These are phyloP conservation scores for Clarias gariepinus DNA, from an alignment of 2,113 vertebrate species.

Conservation along the genomic window DNA sequence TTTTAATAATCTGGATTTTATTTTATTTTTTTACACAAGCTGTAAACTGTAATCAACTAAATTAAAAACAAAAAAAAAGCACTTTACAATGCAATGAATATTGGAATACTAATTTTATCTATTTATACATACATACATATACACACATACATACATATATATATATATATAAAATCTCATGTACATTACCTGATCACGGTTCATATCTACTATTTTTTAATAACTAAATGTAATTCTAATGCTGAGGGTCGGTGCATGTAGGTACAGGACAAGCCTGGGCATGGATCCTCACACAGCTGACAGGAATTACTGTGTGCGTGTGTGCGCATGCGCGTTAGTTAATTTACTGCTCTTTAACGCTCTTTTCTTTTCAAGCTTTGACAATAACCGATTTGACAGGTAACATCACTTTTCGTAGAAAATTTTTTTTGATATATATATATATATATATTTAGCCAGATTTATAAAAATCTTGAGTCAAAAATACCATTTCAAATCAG, in stretches of 20 bases:
- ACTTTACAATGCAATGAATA: no score
- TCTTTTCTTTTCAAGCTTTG: neutral
- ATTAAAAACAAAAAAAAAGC: no score
- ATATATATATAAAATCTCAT: no score
- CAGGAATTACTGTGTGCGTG: neutral
- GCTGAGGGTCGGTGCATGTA: neutral
- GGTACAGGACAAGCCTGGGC: conserved; percentile 41
- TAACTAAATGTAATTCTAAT: neutral
- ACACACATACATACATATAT: no score
- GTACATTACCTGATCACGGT: neutral
- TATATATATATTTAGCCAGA: no score
- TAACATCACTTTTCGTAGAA: neutral
- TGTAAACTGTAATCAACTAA: no score
- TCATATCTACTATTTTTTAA: neutral
- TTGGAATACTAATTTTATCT: no score
- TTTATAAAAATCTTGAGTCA: no score
- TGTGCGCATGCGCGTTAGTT: neutral
- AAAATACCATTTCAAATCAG: neutral
- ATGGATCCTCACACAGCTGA: conserved; percentile 22
- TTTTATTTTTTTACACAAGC: no score
- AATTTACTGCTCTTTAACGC: neutral
- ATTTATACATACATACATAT: no score
- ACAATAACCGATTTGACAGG: neutral
- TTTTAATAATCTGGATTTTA: no score
- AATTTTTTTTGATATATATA: no score